phyloP scores from a whole-genome alignment of 2,888 invertebrate genomes.

The Microctonus brassicae region DNA sequence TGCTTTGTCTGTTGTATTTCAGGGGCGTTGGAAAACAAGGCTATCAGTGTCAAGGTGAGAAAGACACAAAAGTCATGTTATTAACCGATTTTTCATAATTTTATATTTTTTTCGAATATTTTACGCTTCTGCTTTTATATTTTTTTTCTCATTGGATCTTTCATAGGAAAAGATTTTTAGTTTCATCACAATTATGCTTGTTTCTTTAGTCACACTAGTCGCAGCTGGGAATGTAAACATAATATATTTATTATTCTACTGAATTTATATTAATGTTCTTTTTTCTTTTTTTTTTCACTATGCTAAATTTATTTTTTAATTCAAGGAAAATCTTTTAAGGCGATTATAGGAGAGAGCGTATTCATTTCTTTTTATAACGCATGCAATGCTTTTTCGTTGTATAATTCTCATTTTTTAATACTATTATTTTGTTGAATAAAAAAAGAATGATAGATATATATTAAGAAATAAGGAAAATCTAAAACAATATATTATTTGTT shows the following conservation, averaged over 20 bases:
- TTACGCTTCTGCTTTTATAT: constrained; percentile 35
- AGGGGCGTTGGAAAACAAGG: constrained; percentile 98
- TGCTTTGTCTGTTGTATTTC: constrained; percentile 73
- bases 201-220: background rate
- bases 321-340: background rate
- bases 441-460: constrained; percentile 12
- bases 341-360: background rate
- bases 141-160: constrained; percentile 1
- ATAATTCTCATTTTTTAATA: constrained; percentile 17
- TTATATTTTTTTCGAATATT: constrained; percentile 41
- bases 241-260: background rate
- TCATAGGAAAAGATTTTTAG: background rate
- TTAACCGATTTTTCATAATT: constrained; percentile 67
- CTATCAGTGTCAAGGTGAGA: constrained; percentile 95
- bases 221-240: background rate
- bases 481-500: constrained; percentile 58
- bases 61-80: constrained; percentile 70
- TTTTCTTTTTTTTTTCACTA: too few relatives aligned
- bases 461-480: background rate
- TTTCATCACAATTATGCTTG: background rate
- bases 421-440: constrained; percentile 33
- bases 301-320: background rate
- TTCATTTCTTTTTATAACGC: constrained; percentile 23
- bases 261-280: too few relatives aligned
- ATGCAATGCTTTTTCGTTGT: constrained; percentile 22